Evolutionary conservation across 2,113 vertebrate species (phyloP).

Genomic region (Spermophilus dauricus): DNA sequence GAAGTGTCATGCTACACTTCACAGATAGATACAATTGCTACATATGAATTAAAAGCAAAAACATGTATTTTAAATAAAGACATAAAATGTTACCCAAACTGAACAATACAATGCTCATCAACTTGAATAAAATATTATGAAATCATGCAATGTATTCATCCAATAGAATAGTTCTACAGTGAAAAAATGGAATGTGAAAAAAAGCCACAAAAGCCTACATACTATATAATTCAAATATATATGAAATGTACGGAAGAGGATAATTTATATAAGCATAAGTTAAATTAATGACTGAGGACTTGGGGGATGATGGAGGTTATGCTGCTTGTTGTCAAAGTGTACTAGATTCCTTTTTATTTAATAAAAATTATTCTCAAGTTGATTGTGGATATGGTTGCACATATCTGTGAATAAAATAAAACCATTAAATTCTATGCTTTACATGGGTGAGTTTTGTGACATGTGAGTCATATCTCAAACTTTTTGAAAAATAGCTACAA

Average conservation of each 20-base stretch:
- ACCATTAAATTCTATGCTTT: neutral
- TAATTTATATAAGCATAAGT: neutral
- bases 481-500: neutral
- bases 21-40: neutral
- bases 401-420: neutral
- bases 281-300: neutral
- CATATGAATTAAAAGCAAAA: neutral
- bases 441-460: neutral
- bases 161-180: neutral
- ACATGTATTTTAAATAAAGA: neutral
- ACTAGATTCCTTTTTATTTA: neutral
- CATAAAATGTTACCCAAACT: neutral
- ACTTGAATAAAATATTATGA: neutral
- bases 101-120: neutral
- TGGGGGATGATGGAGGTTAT: fast-evolving
- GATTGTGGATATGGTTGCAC: too few species aligned
- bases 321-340: neutral
- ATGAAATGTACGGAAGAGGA: neutral
- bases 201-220: neutral
- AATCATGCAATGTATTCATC: too few species aligned
- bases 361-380: neutral
- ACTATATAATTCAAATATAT: neutral
- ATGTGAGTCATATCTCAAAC: neutral
- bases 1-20: neutral
- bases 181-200: neutral